These are phyloP conservation scores for Leucoma salicis DNA, from an alignment of 2,888 invertebrate species.

Conservation along the genomic window DNA sequence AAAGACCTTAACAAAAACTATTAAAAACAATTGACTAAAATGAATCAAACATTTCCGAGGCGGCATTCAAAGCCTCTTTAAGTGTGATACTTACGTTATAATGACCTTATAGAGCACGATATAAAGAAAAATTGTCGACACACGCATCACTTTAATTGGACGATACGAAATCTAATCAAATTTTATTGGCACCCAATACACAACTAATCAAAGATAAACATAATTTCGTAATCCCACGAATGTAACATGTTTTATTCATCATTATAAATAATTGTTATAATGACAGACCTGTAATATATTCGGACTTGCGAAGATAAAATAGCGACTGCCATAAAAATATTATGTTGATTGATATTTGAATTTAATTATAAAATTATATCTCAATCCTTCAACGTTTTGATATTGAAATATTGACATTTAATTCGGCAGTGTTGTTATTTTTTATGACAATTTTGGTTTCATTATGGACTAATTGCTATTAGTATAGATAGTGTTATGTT, in stretches of 20 bases:
- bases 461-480: conserved; percentile 16
- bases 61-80: conserved; percentile 12
- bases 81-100: conserved; percentile 13
- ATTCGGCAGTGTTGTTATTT: conserved; percentile 21
- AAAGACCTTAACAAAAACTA: too few species aligned
- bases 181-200: conserved; percentile 38
- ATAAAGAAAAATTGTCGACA: conserved; percentile 34
- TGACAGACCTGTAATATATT: conserved; percentile 21
- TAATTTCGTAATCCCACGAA: conserved; percentile 33
- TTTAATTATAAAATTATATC: conserved; percentile 34
- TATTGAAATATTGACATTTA: conserved; percentile 40
- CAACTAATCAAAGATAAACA: conserved; percentile 44
- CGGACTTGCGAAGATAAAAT: conserved; percentile 24
- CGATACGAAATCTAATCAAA: conserved; percentile 38
- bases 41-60: neutral
- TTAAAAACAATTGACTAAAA: conserved; percentile 7
- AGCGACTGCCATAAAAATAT: conserved; percentile 28
- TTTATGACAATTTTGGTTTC: conserved; percentile 24
- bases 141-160: conserved; percentile 36
- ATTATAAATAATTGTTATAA: conserved; percentile 40
- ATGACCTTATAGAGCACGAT: conserved; percentile 20
- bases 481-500: conserved; percentile 8
- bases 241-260: conserved; percentile 38
- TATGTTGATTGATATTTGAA: conserved; percentile 31
- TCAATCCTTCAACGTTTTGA: conserved; percentile 33